Percentiles rank a stretch among this genome's conserved stretches.
phyloP scores from a whole-genome alignment of 2,113 vertebrate genomes.

The Dicrurus megarhynchus region DNA sequence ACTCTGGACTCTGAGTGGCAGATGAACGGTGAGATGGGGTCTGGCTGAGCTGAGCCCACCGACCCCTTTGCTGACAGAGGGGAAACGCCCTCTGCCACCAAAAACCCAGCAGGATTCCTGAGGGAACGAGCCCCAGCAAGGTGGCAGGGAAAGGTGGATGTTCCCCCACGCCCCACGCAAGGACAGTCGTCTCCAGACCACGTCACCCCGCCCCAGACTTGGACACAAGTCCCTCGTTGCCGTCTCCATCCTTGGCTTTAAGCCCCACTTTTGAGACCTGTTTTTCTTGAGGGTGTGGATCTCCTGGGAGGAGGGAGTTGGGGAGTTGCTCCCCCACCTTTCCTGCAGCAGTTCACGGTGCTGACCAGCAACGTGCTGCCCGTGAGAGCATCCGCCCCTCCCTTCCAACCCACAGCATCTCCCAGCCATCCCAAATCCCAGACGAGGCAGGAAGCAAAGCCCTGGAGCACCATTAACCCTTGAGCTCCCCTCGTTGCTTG shows the following conservation, averaged over 20 bases:
- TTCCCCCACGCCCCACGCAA: fast-evolving
- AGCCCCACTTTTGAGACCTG: not conserved
- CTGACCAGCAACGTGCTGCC: not conserved
- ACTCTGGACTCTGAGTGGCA: not conserved
- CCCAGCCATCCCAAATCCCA: not conserved
- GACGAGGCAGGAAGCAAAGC: not conserved
- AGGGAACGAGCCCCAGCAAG: not conserved
- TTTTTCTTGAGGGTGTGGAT: not conserved
- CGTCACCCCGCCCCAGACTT: not conserved
- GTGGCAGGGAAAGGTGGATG: not conserved
- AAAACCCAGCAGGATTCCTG: not conserved
- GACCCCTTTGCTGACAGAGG: not conserved
- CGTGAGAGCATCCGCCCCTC: not conserved
- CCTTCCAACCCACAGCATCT: not conserved
- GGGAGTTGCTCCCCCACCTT: not conserved
- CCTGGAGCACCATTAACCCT: not conserved
- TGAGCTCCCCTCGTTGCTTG: not conserved
- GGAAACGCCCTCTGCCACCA: not conserved
- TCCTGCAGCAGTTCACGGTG: not conserved
- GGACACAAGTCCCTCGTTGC: not conserved
- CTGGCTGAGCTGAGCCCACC: not conserved
- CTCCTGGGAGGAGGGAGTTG: not conserved
- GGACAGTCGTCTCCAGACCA: fast-evolving
- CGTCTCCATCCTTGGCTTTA: not conserved
- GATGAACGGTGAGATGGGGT: fast-evolving